These are phyloP conservation scores for Plutomurus gul DNA, from an alignment of 1,140 invertebrate species.

Conservation along the genomic window DNA sequence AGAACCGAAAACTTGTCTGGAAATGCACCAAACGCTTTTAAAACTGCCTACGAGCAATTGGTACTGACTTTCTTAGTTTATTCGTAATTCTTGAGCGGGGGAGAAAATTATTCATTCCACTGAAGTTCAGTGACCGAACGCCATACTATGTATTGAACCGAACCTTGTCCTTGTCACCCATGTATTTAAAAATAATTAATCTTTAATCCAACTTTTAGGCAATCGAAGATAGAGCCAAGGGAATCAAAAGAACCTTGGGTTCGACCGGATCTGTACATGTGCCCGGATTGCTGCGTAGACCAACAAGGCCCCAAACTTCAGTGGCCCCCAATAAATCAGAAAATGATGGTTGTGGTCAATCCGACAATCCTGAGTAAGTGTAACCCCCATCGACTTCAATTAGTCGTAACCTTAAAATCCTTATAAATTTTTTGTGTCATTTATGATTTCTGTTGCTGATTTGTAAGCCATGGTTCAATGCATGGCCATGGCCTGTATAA, in stretches of 20 bases:
- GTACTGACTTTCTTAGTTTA: no score
- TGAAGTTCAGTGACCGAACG: neutral
- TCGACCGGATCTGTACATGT: neutral
- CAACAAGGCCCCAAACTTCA: neutral
- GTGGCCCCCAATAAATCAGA: neutral
- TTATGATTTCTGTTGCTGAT: no score
- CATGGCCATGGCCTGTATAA: no score
- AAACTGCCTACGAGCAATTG: conserved; percentile 34
- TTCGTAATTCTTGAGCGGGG: no score
- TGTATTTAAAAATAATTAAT: no score
- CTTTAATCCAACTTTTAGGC: conserved; percentile 4
- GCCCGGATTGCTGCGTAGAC: neutral
- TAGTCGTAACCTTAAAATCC: no score
- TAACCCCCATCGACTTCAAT: no score
- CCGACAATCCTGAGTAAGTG: conserved; percentile 53
- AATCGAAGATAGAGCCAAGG: conserved; percentile 44
- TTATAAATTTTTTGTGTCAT: no score
- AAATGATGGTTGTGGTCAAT: conserved; percentile 1
- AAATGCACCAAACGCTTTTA: neutral
- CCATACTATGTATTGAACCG: neutral
- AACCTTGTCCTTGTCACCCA: no score
- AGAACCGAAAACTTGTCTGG: no score
- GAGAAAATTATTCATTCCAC: neutral
- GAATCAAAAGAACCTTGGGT: conserved; percentile 44
- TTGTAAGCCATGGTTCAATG: no score